Evolutionary conservation across 2,888 invertebrate species (phyloP).

Genomic region (Cephalotes varians): DNA sequence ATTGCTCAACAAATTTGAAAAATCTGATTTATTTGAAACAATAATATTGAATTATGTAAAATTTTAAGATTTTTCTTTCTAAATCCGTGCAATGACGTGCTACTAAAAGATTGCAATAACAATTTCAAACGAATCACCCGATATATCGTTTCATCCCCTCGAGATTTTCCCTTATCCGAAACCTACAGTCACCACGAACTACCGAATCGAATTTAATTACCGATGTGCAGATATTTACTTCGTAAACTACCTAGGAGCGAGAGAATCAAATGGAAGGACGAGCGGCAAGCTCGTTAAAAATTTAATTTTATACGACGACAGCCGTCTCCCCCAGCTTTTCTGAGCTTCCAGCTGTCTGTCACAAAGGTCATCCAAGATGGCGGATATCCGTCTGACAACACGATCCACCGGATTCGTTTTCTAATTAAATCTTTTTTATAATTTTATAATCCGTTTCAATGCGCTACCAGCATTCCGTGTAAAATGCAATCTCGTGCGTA

Average conservation of each 20-base stretch:
- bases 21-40: neutral
- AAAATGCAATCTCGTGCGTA: neutral
- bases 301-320: slow-evolving; percentile 72
- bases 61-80: neutral
- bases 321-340: slow-evolving; percentile 25
- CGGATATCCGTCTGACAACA: slow-evolving; percentile 33
- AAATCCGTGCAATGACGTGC: neutral
- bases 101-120: too few relatives aligned
- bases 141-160: slow-evolving; percentile 18
- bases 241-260: slow-evolving; percentile 57
- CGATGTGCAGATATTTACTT: slow-evolving; percentile 79
- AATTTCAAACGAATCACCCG: slow-evolving; percentile 24
- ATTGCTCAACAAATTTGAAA: neutral
- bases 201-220: slow-evolving; percentile 81
- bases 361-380: slow-evolving; percentile 64
- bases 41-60: neutral
- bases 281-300: slow-evolving; percentile 73
- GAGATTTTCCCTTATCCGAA: slow-evolving; percentile 48
- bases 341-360: slow-evolving; percentile 44
- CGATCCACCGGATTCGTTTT: slow-evolving; percentile 42
- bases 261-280: slow-evolving; percentile 32
- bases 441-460: neutral
- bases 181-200: slow-evolving; percentile 27
- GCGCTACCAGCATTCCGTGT: neutral
- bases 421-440: slow-evolving; percentile 36